These are phyloP conservation scores for Hippocampus mohnikei DNA, from an alignment of 2,113 vertebrate genomes.

Conservation along the genomic window DNA sequence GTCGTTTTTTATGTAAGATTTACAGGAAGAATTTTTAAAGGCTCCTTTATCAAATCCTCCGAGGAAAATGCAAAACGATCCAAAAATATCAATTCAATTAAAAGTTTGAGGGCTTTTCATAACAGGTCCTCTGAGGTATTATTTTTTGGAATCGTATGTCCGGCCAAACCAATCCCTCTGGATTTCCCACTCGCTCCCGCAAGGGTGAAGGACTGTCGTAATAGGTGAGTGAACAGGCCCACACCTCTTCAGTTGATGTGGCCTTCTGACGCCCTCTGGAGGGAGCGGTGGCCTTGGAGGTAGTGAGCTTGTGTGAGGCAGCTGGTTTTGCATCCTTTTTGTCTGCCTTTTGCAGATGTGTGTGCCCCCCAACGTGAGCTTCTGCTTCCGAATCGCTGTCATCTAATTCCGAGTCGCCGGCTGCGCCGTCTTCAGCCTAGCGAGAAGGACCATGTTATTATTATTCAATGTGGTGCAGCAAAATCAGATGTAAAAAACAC, in stretches of 20 bases:
- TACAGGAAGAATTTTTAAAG: too few species aligned
- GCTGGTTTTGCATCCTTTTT: slow-evolving; percentile 18
- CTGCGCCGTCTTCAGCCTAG: slow-evolving; percentile 56
- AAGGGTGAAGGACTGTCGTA: background rate
- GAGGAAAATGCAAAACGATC: too few species aligned
- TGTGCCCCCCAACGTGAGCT: slow-evolving; percentile 33
- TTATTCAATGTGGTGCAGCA: background rate
- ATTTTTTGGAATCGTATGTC: too few species aligned
- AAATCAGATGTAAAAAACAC: background rate
- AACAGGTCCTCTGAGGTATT: too few species aligned
- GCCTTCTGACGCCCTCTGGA: slow-evolving; percentile 39
- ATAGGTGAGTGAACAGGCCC: too few species aligned
- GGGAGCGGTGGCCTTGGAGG: slow-evolving; percentile 3
- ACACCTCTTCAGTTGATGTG: slow-evolving; percentile 57
- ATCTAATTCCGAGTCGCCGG: slow-evolving; percentile 60
- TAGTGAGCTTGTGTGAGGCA: slow-evolving; percentile 11
- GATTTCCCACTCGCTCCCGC: background rate
- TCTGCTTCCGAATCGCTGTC: slow-evolving; percentile 63
- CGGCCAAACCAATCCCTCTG: too few species aligned
- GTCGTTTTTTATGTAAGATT: too few species aligned
- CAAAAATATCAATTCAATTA: too few species aligned
- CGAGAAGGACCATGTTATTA: background rate
- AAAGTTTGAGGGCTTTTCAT: too few species aligned
- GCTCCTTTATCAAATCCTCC: too few species aligned
- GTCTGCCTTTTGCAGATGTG: slow-evolving; percentile 34